Conservation (phyloP, 2,888 invertebrate species). For the Chymomyza procnemis region DNA sequence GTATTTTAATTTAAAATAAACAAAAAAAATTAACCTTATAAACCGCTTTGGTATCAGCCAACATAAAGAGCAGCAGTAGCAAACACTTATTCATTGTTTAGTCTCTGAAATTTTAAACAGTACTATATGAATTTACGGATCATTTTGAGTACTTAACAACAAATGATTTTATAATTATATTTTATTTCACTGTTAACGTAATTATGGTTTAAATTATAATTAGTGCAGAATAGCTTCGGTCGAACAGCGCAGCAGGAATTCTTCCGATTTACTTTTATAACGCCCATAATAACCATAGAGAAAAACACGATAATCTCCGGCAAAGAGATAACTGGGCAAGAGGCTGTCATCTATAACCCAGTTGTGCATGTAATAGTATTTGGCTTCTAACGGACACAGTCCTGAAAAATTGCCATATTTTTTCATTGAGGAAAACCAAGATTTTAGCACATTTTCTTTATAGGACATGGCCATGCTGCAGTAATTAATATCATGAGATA, state of each 20-base stretch:
- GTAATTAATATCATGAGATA: slow-evolving; percentile 52
- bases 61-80: background rate
- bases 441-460: slow-evolving; percentile 42
- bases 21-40: background rate
- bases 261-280: slow-evolving; percentile 21
- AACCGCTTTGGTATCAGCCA: background rate
- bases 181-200: background rate
- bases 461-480: slow-evolving; percentile 47
- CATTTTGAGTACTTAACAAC: background rate
- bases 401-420: slow-evolving; percentile 44
- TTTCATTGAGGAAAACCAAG: slow-evolving; percentile 44
- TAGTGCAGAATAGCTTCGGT: background rate
- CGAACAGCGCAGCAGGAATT: background rate
- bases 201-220: background rate
- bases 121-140: background rate
- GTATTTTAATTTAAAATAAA: background rate
- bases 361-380: slow-evolving; percentile 38
- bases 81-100: background rate
- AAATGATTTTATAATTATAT: background rate
- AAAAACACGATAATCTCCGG: slow-evolving; percentile 44
- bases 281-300: slow-evolving; percentile 39
- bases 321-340: slow-evolving; percentile 44
- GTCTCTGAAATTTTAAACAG: background rate
- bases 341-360: slow-evolving; percentile 37
- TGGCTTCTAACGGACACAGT: slow-evolving; percentile 44